These are phyloP conservation scores for Rhinoderma darwinii DNA, from an alignment of 2,113 vertebrate genomes.

Conservation along the genomic window DNA sequence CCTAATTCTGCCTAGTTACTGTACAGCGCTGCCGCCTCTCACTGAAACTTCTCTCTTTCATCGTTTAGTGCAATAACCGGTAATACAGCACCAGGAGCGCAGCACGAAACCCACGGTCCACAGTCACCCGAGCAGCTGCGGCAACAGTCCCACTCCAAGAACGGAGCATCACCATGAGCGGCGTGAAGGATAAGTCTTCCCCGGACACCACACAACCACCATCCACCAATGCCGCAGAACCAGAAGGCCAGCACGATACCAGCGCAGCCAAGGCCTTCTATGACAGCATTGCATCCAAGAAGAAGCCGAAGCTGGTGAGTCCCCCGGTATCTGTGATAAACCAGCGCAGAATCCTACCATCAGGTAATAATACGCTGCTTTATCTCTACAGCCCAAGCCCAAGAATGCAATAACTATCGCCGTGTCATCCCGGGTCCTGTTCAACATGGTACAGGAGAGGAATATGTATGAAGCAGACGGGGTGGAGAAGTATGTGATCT, in stretches of 20 bases:
- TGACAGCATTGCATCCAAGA: slow-evolving; percentile 73
- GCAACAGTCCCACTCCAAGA: neutral
- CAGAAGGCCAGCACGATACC: slow-evolving; percentile 72
- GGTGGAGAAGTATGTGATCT: slow-evolving; percentile 85
- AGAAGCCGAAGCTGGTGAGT: slow-evolving; percentile 81
- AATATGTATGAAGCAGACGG: slow-evolving; percentile 85
- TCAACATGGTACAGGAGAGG: slow-evolving; percentile 85
- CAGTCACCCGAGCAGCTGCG: neutral
- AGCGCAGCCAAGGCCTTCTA: slow-evolving; percentile 76
- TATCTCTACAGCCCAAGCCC: slow-evolving; percentile 84
- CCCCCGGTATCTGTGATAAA: neutral
- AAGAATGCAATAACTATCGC: slow-evolving; percentile 87
- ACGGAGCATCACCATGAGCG: neutral
- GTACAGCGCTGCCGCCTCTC: neutral
- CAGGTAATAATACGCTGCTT: neutral
- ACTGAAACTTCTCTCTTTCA: neutral
- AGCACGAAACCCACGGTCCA: neutral
- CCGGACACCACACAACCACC: neutral
- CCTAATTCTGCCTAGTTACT: slow-evolving; percentile 4
- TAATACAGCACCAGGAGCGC: neutral
- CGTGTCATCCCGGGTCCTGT: slow-evolving; percentile 89
- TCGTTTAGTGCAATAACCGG: neutral
- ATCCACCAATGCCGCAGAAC: slow-evolving; percentile 63
- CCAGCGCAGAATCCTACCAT: neutral
- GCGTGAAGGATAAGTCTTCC: slow-evolving; percentile 55